Conservation (phyloP, 2,113 vertebrate genomes). For the Pseudorhombus dupliciocellatus region DNA sequence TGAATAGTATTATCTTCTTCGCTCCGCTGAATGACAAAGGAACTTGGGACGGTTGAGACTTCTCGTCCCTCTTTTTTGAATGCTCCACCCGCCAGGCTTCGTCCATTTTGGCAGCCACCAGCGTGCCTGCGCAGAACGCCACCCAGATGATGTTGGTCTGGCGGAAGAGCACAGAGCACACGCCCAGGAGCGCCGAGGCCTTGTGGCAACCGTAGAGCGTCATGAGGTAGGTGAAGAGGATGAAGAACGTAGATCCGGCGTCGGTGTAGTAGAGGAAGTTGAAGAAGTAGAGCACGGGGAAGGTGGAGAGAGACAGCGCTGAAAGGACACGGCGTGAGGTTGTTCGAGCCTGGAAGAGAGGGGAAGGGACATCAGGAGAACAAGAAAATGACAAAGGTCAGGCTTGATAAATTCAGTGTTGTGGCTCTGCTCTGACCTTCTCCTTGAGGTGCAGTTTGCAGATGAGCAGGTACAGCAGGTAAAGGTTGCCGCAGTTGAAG, state of each 20-base stretch:
- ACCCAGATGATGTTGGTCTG: slow-evolving; percentile 97
- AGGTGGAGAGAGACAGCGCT: slow-evolving; percentile 86
- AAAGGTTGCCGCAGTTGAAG: slow-evolving; percentile 93
- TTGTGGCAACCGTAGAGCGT: slow-evolving; percentile 93
- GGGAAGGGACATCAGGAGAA: slow-evolving; percentile 7
- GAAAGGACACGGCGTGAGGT: slow-evolving; percentile 86
- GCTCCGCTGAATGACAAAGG: slow-evolving; percentile 79
- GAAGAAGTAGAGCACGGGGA: slow-evolving; percentile 97
- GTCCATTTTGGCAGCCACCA: slow-evolving; percentile 86
- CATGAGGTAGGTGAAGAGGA: slow-evolving; percentile 96
- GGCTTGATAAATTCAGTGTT: rapidly evolving
- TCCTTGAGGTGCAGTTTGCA: slow-evolving; percentile 87
- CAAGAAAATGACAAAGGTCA: too few relatives aligned
- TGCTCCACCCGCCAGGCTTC: slow-evolving; percentile 88
- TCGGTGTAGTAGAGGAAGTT: slow-evolving; percentile 99
- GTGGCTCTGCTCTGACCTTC: slow-evolving; percentile 81
- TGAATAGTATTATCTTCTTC: slow-evolving; percentile 80
- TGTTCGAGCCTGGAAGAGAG: slow-evolving; percentile 79
- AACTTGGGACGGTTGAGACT: slow-evolving; percentile 65
- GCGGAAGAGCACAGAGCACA: slow-evolving; percentile 92
- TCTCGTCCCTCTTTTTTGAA: slow-evolving; percentile 89
- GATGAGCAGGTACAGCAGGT: slow-evolving; percentile 89
- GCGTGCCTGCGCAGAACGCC: slow-evolving; percentile 88
- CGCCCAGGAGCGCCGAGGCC: slow-evolving; percentile 88
- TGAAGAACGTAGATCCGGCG: slow-evolving; percentile 93